A percentile compares a stretch with the other conserved stretches of the same genome.
These are phyloP conservation scores for Sinhomidia bicolor DNA, from an alignment of 2,888 invertebrate genomes.

Conservation along the genomic window DNA sequence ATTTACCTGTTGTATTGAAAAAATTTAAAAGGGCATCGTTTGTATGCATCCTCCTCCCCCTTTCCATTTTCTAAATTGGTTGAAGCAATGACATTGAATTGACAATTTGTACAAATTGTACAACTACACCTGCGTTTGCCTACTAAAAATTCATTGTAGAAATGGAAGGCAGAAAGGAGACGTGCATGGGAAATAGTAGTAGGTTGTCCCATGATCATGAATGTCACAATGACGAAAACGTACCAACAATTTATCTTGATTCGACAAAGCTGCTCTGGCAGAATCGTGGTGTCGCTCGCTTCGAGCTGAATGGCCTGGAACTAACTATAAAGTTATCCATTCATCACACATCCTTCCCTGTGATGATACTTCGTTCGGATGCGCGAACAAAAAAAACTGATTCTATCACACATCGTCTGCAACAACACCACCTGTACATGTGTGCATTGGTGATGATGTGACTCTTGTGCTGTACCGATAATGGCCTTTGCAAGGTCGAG, in stretches of 20 bases:
- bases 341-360: not conserved
- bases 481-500: conserved; percentile 18
- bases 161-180: too few relatives aligned
- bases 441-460: not conserved
- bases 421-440: not conserved
- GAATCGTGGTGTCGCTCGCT: not conserved
- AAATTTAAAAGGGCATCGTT: not conserved
- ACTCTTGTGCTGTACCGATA: not conserved
- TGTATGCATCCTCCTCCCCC: not conserved
- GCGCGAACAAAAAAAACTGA: not conserved
- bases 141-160: too few relatives aligned
- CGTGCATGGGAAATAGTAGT: not conserved
- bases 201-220: not conserved
- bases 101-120: not conserved
- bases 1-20: not conserved
- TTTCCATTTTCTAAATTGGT: not conserved
- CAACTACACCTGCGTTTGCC: not conserved
- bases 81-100: conserved; percentile 17
- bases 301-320: not conserved
- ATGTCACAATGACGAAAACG: not conserved
- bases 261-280: not conserved
- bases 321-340: not conserved
- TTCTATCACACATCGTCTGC: not conserved
- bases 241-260: conserved; percentile 3
- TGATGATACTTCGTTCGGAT: not conserved